Conservation (phyloP, 2,888 invertebrate genomes). For the Fragum fragum region DNA sequence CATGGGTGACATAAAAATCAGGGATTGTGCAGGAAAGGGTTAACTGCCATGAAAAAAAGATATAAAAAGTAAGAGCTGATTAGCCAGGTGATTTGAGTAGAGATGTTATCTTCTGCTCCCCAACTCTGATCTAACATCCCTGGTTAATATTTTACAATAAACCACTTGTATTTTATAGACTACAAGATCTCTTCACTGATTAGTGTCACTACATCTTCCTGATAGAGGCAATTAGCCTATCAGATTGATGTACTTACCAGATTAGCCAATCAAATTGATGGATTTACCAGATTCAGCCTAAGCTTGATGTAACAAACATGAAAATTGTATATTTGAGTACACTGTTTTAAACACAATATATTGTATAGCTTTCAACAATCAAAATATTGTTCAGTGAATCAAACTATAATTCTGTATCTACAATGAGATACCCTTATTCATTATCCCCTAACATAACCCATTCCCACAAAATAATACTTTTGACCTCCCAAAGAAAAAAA, state of each 20-base stretch:
- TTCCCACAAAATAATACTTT: too few relatives aligned
- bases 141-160: conserved; percentile 20
- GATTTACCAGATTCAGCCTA: background rate
- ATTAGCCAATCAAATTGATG: conserved; percentile 13
- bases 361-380: too few relatives aligned
- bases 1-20: too few relatives aligned
- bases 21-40: too few relatives aligned
- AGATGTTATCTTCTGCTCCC: conserved; percentile 13
- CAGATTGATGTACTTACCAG: conserved; percentile 27
- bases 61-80: background rate
- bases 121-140: conserved; percentile 9
- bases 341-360: too few relatives aligned
- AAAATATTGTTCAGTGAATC: too few relatives aligned
- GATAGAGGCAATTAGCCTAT: conserved; percentile 26
- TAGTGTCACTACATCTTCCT: conserved; percentile 20
- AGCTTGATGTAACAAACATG: too few relatives aligned
- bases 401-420: too few relatives aligned
- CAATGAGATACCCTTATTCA: too few relatives aligned
- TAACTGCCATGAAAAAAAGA: background rate
- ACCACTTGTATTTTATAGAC: conserved; percentile 31
- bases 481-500: too few relatives aligned
- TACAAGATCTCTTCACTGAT: background rate
- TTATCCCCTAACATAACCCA: too few relatives aligned
- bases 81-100: background rate
- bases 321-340: too few relatives aligned